Conservation (phyloP, 1,140 invertebrate species). For the Tachypleus tridentatus region DNA sequence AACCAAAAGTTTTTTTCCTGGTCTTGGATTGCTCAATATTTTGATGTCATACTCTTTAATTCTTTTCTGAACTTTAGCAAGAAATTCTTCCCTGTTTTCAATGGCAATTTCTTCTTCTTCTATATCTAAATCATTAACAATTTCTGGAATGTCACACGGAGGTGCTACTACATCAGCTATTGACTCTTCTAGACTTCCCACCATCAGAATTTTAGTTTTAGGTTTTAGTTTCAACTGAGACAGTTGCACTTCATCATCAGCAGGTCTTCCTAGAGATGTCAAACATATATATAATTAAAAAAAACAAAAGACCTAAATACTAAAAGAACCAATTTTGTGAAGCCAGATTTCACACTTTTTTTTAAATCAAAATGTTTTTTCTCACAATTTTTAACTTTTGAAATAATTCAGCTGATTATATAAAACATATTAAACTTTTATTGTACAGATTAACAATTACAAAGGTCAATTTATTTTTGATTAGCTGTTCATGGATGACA, state of each 20-base stretch:
- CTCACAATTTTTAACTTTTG: no score
- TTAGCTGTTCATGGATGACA: no score
- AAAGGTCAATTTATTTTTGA: no score
- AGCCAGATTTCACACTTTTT: no score
- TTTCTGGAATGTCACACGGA: constrained; percentile 62
- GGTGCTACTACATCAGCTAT: constrained; percentile 64
- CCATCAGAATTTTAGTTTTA: constrained; percentile 90
- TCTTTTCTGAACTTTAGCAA: constrained; percentile 56
- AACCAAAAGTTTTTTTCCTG: constrained; percentile 79
- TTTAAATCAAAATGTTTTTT: no score
- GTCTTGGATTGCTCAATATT: constrained; percentile 62
- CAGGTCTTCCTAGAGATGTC: neutral
- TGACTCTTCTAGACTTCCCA: constrained; percentile 85
- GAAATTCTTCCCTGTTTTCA: constrained; percentile 56
- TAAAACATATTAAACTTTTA: no score
- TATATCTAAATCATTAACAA: constrained; percentile 63
- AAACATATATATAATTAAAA: neutral
- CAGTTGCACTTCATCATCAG: constrained; percentile 6
- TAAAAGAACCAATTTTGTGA: neutral
- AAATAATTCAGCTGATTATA: no score
- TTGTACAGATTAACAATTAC: no score
- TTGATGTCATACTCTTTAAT: constrained; percentile 76
- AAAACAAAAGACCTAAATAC: neutral
- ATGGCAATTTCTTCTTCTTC: constrained; percentile 67
- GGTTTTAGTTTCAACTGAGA: constrained; percentile 17